Conservation (phyloP, 2,888 invertebrate species). For the Drosophila macrospina region DNA sequence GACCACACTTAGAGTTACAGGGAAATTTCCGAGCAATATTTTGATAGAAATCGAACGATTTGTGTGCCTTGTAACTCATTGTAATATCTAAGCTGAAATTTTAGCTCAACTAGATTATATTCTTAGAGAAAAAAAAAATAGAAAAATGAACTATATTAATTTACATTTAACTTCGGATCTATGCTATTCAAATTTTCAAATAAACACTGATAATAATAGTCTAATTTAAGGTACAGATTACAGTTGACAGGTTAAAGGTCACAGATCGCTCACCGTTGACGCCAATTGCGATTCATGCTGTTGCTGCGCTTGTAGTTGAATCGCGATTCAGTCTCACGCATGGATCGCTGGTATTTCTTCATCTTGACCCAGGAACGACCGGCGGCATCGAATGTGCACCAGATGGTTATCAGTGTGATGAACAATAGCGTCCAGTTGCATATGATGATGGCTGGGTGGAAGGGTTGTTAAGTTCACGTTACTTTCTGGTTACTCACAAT, state of each 20-base stretch:
- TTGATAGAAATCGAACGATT: no score
- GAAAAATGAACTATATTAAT: no score
- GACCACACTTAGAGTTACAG: no score
- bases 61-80: no score
- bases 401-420: slow-evolving; percentile 90
- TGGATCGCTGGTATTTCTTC: slow-evolving; percentile 93
- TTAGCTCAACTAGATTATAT: no score
- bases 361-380: slow-evolving; percentile 96
- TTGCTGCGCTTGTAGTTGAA: slow-evolving; percentile 91
- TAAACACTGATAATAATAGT: no score
- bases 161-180: no score
- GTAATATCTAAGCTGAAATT: no score
- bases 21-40: no score
- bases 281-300: slow-evolving; percentile 92
- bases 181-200: no score
- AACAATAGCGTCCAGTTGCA: slow-evolving; percentile 92
- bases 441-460: slow-evolving; percentile 90
- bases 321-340: slow-evolving; percentile 91
- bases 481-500: background rate
- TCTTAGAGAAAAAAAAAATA: no score
- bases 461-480: background rate
- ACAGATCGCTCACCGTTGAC: slow-evolving; percentile 88
- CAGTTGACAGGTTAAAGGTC: background rate
- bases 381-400: slow-evolving; percentile 95
- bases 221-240: background rate